Evolutionary conservation across 2,797 vertebrate genomes (phyloP).

Genomic region (Aselliscus stoliczkanus): DNA sequence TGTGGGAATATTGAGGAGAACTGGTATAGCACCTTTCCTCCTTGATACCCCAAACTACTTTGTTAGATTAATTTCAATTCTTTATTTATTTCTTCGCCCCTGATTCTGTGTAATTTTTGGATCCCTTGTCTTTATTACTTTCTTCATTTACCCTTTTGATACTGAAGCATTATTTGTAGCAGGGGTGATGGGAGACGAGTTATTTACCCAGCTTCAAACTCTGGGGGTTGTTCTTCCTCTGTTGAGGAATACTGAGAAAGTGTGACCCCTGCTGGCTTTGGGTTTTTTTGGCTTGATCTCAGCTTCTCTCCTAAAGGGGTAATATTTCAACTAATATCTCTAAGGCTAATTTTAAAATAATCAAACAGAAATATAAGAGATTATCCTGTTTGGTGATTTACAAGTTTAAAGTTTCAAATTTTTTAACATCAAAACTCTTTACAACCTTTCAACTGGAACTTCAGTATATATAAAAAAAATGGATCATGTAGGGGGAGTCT

Average conservation of each 20-base stretch:
- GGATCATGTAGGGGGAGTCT: not conserved
- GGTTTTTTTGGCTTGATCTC: not conserved
- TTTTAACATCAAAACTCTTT: not conserved
- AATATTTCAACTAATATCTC: not conserved
- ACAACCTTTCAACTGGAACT: not conserved
- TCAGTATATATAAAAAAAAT: not conserved
- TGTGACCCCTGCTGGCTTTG: not conserved
- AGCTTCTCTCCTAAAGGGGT: not conserved
- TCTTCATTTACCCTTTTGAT: not conserved
- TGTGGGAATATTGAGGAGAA: not conserved
- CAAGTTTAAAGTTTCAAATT: not conserved
- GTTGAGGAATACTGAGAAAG: not conserved
- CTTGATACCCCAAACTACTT: not conserved
- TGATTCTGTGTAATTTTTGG: not conserved
- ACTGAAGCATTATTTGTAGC: not conserved
- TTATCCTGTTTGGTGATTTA: not conserved
- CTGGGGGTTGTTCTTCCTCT: not conserved
- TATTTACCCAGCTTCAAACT: not conserved
- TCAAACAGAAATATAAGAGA: not conserved
- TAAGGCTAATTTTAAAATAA: not conserved
- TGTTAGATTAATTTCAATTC: not conserved
- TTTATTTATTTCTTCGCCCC: not conserved
- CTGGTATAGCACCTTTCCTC: not conserved
- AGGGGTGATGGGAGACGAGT: not conserved
- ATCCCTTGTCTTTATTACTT: not conserved